Evolutionary conservation across 2,797 vertebrate genomes (phyloP), one percentile per base, ranked within the genome.

Genomic region (Zenarchopterus dispar): DNA sequence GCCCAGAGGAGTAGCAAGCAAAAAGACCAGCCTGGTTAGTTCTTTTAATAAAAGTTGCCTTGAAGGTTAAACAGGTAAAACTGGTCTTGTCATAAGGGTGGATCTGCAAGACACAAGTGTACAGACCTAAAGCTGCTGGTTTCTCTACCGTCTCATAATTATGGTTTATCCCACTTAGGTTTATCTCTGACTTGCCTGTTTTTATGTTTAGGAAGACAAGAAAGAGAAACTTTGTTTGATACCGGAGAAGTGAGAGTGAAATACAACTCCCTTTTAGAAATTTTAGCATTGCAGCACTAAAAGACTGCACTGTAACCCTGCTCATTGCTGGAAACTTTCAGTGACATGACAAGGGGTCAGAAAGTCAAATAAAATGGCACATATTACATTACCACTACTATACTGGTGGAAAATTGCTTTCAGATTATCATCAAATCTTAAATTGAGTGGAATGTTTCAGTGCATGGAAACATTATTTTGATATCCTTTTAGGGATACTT

Each of bases 1-100:
- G 94, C 94, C 21, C 95, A 97, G 80, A 90, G 94, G 70, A 95
- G 88, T 90, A 96, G 90, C 92, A 97, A 97, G 75, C 85, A 88
- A 10, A 97, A 93, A 75, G 93, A 94, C 19, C 92, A 93, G 39
- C 88, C 90, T 0, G 96, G 97, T 97, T 45, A 89, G 94, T 46
- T 21, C 44, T 11, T 67, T 54, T 22, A 19, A 1, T 26, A 22
- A 49, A 15, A 42, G 6, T 15, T 3, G 16, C 45, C 18, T 15
- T 5, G 48, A 41, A 17, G 16, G 4, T 23, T 16, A 54, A 1
- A 24, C 15, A 24, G 11, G 18, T 18, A 46, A 8, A 11, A 1
- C 33, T 36, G 33, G 33, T 10, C 11, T 36, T 11, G 33, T 36
- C 11, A 36, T 36, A 1, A 4, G 33, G 5, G 33, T 10, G 13